Evolutionary conservation across 2,797 vertebrate species (phyloP).

Genomic region (Sylvia borin): DNA sequence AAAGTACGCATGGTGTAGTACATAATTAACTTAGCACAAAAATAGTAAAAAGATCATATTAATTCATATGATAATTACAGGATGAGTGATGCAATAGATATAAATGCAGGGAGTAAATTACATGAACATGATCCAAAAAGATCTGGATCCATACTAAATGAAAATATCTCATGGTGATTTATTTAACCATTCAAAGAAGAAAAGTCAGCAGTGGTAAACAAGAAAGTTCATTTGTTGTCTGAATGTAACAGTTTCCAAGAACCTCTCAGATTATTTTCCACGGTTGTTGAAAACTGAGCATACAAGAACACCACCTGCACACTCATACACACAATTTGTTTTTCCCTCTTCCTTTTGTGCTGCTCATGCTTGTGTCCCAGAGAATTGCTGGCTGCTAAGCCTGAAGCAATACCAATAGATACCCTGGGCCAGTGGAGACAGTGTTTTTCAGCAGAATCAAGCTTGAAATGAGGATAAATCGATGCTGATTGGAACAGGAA

Average conservation of each 20-base stretch:
- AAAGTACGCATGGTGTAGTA: neutral
- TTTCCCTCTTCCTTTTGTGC: neutral
- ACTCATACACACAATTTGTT: neutral
- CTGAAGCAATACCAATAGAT: neutral
- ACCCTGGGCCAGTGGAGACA: neutral
- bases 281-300: neutral
- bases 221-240: neutral
- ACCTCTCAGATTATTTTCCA: neutral
- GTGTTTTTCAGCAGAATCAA: neutral
- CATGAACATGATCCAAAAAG: neutral
- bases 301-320: neutral
- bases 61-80: neutral
- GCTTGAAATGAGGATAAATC: neutral
- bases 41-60: neutral
- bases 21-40: neutral
- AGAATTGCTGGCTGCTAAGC: neutral
- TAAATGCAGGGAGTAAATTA: neutral
- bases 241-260: neutral
- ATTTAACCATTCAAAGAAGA: neutral
- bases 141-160: neutral
- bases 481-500: neutral
- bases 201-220: neutral
- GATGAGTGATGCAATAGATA: neutral
- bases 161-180: neutral
- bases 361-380: neutral